Evolutionary conservation across 2,113 vertebrate species (phyloP).

Genomic region (Leptobrachium ailaonicum): DNA sequence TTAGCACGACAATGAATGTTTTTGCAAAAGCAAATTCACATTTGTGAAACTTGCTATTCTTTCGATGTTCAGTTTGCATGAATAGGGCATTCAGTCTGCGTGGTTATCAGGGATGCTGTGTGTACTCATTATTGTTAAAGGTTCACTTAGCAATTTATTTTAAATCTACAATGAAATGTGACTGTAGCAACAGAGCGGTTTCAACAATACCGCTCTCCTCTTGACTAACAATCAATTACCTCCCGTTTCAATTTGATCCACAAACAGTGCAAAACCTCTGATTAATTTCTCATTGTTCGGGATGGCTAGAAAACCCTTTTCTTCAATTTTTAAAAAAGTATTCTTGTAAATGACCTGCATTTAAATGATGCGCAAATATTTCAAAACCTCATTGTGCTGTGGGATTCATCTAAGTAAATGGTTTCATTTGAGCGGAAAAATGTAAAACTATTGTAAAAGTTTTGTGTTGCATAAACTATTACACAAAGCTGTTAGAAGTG

Average conservation of each 20-base stretch:
- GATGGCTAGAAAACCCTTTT: conserved; percentile 38
- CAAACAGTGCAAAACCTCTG: conserved; percentile 44
- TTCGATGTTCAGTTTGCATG: too few species aligned
- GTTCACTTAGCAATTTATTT: conserved; percentile 40
- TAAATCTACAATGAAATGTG: conserved; percentile 29
- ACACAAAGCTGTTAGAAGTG: neutral
- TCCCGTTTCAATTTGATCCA: conserved; percentile 46
- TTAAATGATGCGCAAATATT: conserved; percentile 38
- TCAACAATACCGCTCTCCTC: conserved; percentile 36
- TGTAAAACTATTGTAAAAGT: conserved; percentile 31
- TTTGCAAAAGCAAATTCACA: too few species aligned
- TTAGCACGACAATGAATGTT: too few species aligned
- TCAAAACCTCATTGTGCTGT: conserved; percentile 21
- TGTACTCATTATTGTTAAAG: conserved; percentile 39
- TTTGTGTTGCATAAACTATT: conserved; percentile 15
- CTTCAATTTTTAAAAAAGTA: conserved; percentile 21
- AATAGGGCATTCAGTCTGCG: neutral
- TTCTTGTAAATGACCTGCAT: conserved; percentile 35
- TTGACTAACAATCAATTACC: conserved; percentile 47
- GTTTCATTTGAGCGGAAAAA: conserved; percentile 32
- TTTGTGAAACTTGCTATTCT: too few species aligned
- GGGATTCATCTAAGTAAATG: conserved; percentile 29
- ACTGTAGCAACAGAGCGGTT: conserved; percentile 15
- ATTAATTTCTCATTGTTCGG: conserved; percentile 45
- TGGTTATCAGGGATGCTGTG: conserved; percentile 10